Percentiles rank a stretch among this genome's conserved stretches.
phyloP scores from a whole-genome alignment of 2,888 invertebrate species.

The Teleiodes luculella region DNA sequence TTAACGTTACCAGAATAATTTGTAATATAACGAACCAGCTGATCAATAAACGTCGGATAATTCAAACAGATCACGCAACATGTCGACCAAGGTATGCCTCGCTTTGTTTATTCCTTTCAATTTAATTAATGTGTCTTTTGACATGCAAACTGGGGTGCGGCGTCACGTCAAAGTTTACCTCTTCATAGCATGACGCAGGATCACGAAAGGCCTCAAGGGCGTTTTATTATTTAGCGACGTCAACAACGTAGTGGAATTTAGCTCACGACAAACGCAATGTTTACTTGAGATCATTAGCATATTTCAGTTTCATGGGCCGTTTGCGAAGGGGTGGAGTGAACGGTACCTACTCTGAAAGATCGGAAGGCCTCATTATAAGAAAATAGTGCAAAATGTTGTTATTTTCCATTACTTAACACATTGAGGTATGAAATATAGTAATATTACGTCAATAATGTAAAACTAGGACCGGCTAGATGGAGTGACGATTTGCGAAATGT shows the following conservation, averaged over 20 bases:
- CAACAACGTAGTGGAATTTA: conserved; percentile 26
- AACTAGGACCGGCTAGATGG: too few relatives aligned
- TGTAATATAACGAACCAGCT: conserved; percentile 55
- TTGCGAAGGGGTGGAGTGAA: background rate
- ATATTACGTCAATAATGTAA: too few relatives aligned
- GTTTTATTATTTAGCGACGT: conserved; percentile 28
- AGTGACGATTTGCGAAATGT: too few relatives aligned
- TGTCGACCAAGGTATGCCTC: conserved; percentile 62
- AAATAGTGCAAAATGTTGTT: too few relatives aligned
- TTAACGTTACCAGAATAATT: conserved; percentile 64
- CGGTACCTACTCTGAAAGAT: too few relatives aligned
- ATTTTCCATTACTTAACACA: too few relatives aligned
- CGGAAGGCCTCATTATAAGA: too few relatives aligned
- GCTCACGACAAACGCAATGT: conserved; percentile 4
- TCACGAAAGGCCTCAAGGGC: conserved; percentile 23
- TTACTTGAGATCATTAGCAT: conserved; percentile 25
- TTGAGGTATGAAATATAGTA: too few relatives aligned
- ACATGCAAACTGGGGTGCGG: conserved; percentile 42
- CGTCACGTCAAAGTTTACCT: background rate
- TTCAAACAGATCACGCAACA: conserved; percentile 68
- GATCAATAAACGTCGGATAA: conserved; percentile 67
- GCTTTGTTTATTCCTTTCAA: conserved; percentile 32
- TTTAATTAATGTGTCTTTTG: conserved; percentile 62
- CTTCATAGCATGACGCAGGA: background rate
- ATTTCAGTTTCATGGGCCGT: conserved; percentile 23